Conservation (phyloP, 2,888 invertebrate species). For the Digitonthophagus gazella region DNA sequence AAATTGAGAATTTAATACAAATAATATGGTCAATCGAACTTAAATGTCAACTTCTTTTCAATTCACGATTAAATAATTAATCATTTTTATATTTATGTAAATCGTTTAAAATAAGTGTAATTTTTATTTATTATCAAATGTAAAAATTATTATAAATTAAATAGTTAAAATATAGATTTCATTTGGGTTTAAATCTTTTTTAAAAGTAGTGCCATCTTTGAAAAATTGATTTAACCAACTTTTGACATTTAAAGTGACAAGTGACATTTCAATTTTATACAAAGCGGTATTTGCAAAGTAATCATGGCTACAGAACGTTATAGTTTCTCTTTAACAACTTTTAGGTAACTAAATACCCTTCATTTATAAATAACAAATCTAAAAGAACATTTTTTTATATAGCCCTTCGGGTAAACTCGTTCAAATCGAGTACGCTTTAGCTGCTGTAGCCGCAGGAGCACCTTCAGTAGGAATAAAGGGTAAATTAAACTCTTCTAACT, state of each 20-base stretch:
- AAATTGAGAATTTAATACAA: too few species aligned
- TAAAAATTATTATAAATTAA: not conserved
- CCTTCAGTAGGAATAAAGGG: slow-evolving; percentile 99
- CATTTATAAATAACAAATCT: not conserved
- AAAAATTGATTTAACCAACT: not conserved
- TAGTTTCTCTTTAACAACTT: slow-evolving; percentile 92
- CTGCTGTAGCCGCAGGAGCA: slow-evolving; percentile 97
- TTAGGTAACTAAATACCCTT: slow-evolving; percentile 58
- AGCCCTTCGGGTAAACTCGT: slow-evolving; percentile 99
- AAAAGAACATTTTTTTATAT: slow-evolving; percentile 42
- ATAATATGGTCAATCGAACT: too few species aligned
- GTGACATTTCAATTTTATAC: not conserved
- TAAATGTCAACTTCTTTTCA: too few species aligned
- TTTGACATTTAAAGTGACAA: not conserved
- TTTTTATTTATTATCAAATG: too few species aligned
- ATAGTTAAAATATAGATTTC: not conserved
- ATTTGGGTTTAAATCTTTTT: not conserved
- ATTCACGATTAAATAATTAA: too few species aligned
- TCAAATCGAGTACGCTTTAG: slow-evolving; percentile 99
- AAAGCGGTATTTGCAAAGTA: slow-evolving; percentile 18
- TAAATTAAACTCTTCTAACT: slow-evolving; percentile 44
- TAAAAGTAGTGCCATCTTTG: not conserved
- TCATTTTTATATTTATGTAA: too few species aligned
- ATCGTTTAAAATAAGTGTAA: too few species aligned
- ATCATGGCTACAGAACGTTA: slow-evolving; percentile 94